phyloP scores from a whole-genome alignment of 2,113 vertebrate species.

The Actinemys pallida region DNA sequence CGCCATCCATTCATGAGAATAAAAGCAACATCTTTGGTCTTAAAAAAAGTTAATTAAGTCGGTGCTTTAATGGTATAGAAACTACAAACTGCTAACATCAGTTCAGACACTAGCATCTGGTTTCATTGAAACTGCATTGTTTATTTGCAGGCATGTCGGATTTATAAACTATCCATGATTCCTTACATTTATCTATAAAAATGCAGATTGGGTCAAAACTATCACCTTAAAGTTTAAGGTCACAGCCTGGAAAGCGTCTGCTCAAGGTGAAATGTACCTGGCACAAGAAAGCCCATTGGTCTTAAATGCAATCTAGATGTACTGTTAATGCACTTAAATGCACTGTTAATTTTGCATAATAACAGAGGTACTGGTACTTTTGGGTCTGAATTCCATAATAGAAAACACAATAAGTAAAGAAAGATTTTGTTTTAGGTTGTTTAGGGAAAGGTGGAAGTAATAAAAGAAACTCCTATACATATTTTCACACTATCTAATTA shows the following conservation, averaged over 20 bases:
- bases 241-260: not conserved
- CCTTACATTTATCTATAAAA: not conserved
- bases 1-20: conserved; percentile 68
- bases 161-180: not conserved
- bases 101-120: conserved; percentile 56
- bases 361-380: not conserved
- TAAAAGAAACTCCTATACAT: not conserved
- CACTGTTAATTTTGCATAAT: not conserved
- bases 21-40: conserved; percentile 72
- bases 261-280: not conserved
- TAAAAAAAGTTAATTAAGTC: conserved; percentile 72
- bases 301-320: not conserved
- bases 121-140: conserved; percentile 63
- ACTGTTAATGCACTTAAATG: too few species aligned
- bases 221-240: not conserved
- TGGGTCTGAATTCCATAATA: not conserved
- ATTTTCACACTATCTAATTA: not conserved
- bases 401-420: not conserved
- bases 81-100: conserved; percentile 59
- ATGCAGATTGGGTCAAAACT: not conserved
- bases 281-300: not conserved
- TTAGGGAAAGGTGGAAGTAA: not conserved
- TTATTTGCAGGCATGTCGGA: conserved; percentile 25
- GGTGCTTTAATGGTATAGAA: conserved; percentile 75
- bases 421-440: not conserved